Base-by-base conservation (phyloP, 2,113 vertebrate genomes). In the Paraplagusia blochii region DNA sequence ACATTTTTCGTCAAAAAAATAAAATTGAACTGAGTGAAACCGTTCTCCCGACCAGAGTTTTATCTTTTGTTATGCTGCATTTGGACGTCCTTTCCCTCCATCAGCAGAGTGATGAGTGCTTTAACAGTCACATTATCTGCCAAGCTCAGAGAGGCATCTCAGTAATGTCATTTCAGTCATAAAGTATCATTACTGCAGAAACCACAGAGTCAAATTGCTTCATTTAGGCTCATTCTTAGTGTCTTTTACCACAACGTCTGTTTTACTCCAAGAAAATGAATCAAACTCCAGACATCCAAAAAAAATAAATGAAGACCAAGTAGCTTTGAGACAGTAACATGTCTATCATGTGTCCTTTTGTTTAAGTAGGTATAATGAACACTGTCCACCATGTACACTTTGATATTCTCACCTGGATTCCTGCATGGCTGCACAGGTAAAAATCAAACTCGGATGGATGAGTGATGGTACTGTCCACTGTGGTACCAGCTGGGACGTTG, bases 361-460 rank as follows among this genome's bases (percentile, higher is more conserved):
- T n/a, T n/a, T n/a, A n/a, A n/a, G n/a, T n/a, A n/a, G n/a, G n/a
- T n/a, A n/a, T n/a, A n/a, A 29, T 29, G 22, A 6, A 29, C 22
- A 29, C 22, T 29, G 22, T 4, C 2, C 22, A 29, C 22, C 22
- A 29, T 13, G 5, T 15, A 7, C n/a, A n/a, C n/a, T n/a, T n/a
- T n/a, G n/a, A n/a, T n/a, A 1, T 10, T 12, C 82, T 74, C 88
- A 98, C 97, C 95, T 99, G 97, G 89, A 99, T 99, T 71, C 97
- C 97, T 77, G 96, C 95, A 75, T 99, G 97, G 92, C 96, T 99
- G 90, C 97, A 99, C 88, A 99, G 92, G 89, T 99, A 99, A 91
- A 99, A 99, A 85, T 99, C 96, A 66, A 99, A 99, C 81, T 99
- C 95, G 2, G 97, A 98, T 11, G 97, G 97, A 83, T 99, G 97